phyloP scores from a whole-genome alignment of 1,140 invertebrate species.

The Pachyrhynchus sulphureomaculatus region DNA sequence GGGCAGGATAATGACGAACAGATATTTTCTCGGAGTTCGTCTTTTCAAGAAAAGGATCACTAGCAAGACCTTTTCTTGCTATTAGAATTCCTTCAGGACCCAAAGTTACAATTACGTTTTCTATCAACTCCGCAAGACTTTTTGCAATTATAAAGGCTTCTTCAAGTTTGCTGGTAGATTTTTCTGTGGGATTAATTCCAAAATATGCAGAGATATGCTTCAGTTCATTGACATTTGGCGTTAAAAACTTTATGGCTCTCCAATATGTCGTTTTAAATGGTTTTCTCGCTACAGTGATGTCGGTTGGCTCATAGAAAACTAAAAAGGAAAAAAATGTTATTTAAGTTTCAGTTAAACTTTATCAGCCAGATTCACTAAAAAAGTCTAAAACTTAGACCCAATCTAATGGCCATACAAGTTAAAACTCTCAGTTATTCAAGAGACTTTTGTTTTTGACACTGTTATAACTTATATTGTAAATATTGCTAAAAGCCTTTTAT shows the following conservation, averaged over 20 bases:
- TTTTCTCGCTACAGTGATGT: constrained; percentile 60
- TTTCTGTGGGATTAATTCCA: constrained; percentile 12
- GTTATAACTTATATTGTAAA: too few relatives aligned
- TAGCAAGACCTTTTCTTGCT: constrained; percentile 43
- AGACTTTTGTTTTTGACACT: too few relatives aligned
- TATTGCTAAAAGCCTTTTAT: too few relatives aligned
- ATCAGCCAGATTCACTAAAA: too few relatives aligned
- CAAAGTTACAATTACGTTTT: constrained; percentile 61
- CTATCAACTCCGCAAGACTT: constrained; percentile 47
- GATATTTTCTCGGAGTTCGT: constrained; percentile 18
- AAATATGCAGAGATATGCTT: constrained; percentile 55
- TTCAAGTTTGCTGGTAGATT: constrained; percentile 40
- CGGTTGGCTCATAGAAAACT: constrained; percentile 73
- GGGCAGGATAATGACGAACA: constrained; percentile 54
- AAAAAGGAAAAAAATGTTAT: constrained; percentile 47
- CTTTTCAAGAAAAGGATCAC: constrained; percentile 28
- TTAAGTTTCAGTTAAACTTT: too few relatives aligned
- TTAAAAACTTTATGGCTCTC: constrained; percentile 60
- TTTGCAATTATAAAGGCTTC: constrained; percentile 28
- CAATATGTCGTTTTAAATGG: constrained; percentile 55
- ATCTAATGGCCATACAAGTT: background rate
- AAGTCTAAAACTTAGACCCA: too few relatives aligned
- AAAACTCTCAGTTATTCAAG: too few relatives aligned
- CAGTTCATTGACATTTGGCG: constrained; percentile 75
- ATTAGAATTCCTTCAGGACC: constrained; percentile 58